Evolutionary conservation across 2,113 vertebrate genomes (phyloP).

Genomic region (Crypturellus undulatus): DNA sequence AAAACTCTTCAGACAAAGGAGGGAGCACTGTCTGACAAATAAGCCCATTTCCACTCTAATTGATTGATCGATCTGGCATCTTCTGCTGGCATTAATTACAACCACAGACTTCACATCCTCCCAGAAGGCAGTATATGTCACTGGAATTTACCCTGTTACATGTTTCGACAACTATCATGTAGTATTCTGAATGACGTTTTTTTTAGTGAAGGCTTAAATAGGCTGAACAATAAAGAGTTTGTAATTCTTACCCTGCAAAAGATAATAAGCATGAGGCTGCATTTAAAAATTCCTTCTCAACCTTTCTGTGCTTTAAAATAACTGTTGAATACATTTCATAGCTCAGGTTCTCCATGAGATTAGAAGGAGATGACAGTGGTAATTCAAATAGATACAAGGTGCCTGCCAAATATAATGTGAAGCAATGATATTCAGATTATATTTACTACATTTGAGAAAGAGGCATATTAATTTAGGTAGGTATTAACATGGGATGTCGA

Average conservation of each 20-base stretch:
- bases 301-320: not conserved
- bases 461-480: fast-evolving
- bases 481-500: fast-evolving
- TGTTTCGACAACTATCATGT: not conserved
- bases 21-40: not conserved
- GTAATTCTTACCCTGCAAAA: not conserved
- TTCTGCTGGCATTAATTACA: not conserved
- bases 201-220: not conserved
- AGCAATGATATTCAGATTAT: not conserved
- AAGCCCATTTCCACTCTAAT: conserved; percentile 58
- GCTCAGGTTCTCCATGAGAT: not conserved
- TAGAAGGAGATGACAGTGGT: not conserved
- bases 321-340: not conserved
- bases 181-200: not conserved
- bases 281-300: not conserved
- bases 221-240: not conserved
- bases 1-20: conserved; percentile 43
- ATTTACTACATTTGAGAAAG: not conserved
- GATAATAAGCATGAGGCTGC: not conserved
- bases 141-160: not conserved
- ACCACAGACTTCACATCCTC: not conserved
- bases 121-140: not conserved
- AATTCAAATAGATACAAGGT: not conserved
- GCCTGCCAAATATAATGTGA: fast-evolving
- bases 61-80: conserved; percentile 59